phyloP scores from a whole-genome alignment of 2,113 vertebrate genomes.

The Seriola rivoliana region DNA sequence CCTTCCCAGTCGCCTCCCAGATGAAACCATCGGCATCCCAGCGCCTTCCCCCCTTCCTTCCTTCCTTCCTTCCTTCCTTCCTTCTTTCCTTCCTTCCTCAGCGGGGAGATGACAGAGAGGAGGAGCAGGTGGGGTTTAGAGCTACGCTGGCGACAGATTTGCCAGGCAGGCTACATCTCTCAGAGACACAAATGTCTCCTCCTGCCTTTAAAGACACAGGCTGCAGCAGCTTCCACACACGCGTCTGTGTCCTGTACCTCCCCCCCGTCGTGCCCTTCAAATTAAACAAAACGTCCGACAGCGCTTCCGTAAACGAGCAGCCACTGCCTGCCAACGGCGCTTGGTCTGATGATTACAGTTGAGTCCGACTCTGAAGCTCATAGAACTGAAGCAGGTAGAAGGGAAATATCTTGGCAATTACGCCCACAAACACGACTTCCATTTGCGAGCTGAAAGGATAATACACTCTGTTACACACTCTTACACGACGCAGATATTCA shows the following conservation, averaged over 20 bases:
- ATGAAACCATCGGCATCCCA: constrained; percentile 69
- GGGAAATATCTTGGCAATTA: neutral
- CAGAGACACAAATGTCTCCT: constrained; percentile 15
- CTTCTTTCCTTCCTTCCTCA: constrained; percentile 24
- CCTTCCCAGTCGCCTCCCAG: constrained; percentile 33
- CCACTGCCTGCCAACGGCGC: constrained; percentile 13
- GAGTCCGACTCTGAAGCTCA: neutral
- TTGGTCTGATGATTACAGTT: constrained; percentile 9
- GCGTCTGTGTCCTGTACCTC: constrained; percentile 1
- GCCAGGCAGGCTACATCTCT: constrained; percentile 53
- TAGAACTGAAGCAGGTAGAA: constrained; percentile 47
- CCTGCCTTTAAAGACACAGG: constrained; percentile 46
- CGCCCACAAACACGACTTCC: constrained; percentile 10
- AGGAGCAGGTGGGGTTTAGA: constrained; percentile 50
- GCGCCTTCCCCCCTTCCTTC: constrained; percentile 30
- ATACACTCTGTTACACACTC: too few species aligned
- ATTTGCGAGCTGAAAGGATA: neutral
- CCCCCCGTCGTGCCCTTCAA: constrained; percentile 67
- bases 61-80: constrained; percentile 22
- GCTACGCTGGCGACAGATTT: constrained; percentile 16
- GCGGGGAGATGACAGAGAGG: constrained; percentile 24
- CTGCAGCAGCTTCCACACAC: constrained; percentile 7
- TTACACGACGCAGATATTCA: constrained; percentile 2
- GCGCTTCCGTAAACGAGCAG: constrained; percentile 60
- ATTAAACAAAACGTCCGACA: constrained; percentile 33